Evolutionary conservation across 2,113 vertebrate species (phyloP).

Genomic region (Melanostigma gelatinosum): DNA sequence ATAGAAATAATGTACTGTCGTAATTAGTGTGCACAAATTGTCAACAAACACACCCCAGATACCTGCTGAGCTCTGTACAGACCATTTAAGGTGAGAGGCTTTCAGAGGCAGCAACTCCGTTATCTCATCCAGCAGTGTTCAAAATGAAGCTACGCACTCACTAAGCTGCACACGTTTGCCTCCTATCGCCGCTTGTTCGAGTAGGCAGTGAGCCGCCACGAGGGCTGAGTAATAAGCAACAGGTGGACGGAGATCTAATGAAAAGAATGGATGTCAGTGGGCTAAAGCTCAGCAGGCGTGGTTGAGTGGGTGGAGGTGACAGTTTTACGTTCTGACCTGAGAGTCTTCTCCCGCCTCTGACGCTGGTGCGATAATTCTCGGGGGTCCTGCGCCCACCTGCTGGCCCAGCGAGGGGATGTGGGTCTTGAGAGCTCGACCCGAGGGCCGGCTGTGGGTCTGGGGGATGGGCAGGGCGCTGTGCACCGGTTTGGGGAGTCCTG

Average conservation of each 20-base stretch:
- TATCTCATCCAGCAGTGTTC: background rate
- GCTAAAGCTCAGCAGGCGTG: background rate
- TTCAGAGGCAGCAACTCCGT: background rate
- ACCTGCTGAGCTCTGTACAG: background rate
- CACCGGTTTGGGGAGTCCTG: slow-evolving; percentile 96
- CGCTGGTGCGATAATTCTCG: slow-evolving; percentile 72
- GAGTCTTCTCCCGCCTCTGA: slow-evolving; percentile 86
- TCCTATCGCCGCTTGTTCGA: background rate
- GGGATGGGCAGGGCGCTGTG: slow-evolving; percentile 94
- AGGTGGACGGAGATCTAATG: background rate
- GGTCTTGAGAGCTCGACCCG: slow-evolving; percentile 85
- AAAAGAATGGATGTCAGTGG: background rate
- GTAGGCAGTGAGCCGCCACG: background rate
- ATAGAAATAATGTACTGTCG: background rate
- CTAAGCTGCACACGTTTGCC: background rate
- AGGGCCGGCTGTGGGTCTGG: slow-evolving; percentile 86
- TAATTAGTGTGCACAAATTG: background rate
- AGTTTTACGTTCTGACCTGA: slow-evolving; percentile 86
- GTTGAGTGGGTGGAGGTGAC: background rate
- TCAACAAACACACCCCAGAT: background rate
- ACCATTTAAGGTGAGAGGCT: background rate
- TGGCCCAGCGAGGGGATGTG: slow-evolving; percentile 65
- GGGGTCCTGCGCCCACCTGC: slow-evolving; percentile 69
- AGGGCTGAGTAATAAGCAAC: background rate
- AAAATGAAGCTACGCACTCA: background rate